These are phyloP conservation scores for Channallabes apus DNA, from an alignment of 2,797 vertebrate genomes.

Conservation along the genomic window DNA sequence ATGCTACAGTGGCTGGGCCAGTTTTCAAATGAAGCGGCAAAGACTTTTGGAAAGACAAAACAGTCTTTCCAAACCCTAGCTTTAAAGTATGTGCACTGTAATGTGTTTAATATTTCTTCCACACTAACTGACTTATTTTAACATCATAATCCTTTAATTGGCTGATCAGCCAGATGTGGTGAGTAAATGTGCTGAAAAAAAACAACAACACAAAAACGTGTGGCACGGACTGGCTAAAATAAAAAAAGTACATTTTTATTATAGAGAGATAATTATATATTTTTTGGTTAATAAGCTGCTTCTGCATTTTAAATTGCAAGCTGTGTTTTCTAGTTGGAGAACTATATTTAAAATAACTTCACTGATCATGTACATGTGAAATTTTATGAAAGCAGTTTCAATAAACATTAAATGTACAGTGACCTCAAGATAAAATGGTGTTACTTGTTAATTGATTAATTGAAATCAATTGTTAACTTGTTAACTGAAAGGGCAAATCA, in stretches of 20 bases:
- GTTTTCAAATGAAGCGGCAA: background rate
- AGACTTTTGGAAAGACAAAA: too few relatives aligned
- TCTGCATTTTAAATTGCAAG: background rate
- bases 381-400: conserved; percentile 9
- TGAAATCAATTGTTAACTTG: too few relatives aligned
- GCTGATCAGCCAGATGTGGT: background rate
- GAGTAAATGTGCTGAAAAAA: background rate
- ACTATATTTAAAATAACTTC: background rate
- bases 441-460: background rate
- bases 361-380: background rate
- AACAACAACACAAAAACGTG: background rate
- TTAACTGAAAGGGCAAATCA: too few relatives aligned
- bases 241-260: background rate
- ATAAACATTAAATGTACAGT: conserved; percentile 21
- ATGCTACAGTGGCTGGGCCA: background rate
- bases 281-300: background rate
- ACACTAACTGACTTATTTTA: background rate
- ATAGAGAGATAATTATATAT: background rate
- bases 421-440: background rate
- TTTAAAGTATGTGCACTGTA: background rate
- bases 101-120: background rate
- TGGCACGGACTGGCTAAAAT: background rate
- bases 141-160: background rate
- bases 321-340: background rate
- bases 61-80: background rate